A percentile compares a stretch with the other conserved stretches of the same genome.
Conservation (phyloP, 2,113 vertebrate species). For the Pseudois nayaur region DNA sequence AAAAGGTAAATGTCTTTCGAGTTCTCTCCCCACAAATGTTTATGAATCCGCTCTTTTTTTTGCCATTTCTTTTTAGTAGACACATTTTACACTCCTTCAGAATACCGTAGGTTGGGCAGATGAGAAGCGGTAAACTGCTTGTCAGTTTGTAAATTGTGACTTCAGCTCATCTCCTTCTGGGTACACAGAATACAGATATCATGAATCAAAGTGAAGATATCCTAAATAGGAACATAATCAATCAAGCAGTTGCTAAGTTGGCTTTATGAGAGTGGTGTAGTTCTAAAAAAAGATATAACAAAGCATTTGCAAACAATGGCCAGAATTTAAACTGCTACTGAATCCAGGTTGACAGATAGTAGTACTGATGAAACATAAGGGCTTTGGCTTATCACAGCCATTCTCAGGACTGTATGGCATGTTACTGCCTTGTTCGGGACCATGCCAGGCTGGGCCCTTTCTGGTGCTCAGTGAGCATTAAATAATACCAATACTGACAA, state of each 20-base stretch:
- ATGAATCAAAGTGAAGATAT: constrained; percentile 5
- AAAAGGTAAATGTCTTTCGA: not conserved
- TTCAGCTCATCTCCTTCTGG: not conserved
- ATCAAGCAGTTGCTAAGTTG: constrained; percentile 15
- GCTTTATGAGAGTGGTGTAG: not conserved
- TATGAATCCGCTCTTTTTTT: not conserved
- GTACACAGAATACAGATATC: not conserved
- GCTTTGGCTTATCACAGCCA: not conserved
- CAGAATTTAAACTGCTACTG: constrained; percentile 40
- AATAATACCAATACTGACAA: constrained; percentile 15
- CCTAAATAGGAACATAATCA: not conserved
- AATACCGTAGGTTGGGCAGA: not conserved
- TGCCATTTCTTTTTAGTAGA: not conserved
- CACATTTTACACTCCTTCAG: not conserved
- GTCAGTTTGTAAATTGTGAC: not conserved
- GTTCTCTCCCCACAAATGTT: not conserved
- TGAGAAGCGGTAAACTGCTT: not conserved
- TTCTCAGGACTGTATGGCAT: not conserved
- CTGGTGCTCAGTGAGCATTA: constrained; percentile 5
- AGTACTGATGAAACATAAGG: not conserved
- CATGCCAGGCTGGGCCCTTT: not conserved
- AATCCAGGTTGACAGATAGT: constrained; percentile 27
- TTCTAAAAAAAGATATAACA: constrained; percentile 11
- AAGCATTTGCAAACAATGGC: not conserved
- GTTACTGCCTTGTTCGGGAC: not conserved